Percentiles rank a stretch among this genome's conserved stretches.
Conservation (phyloP, 2,797 vertebrate genomes). For the Artibeus lituratus region DNA sequence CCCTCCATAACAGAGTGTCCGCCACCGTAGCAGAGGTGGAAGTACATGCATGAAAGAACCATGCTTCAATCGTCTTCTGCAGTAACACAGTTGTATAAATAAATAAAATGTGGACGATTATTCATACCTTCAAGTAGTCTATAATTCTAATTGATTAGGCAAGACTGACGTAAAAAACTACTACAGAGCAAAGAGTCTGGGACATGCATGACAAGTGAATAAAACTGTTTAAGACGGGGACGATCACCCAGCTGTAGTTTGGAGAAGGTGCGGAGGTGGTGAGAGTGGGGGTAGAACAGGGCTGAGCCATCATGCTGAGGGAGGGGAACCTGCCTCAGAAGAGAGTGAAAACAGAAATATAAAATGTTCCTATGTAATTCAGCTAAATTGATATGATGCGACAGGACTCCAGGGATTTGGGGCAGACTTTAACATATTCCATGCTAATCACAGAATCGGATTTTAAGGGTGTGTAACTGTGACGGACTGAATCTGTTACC, state of each 20-base stretch:
- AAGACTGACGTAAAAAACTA: not conserved
- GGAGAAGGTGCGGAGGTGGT: not conserved
- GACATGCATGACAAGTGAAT: not conserved
- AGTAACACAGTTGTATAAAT: not conserved
- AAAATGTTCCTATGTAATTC: not conserved
- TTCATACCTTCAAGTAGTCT: not conserved
- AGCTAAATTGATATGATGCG: not conserved
- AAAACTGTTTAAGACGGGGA: not conserved
- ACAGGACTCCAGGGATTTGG: not conserved
- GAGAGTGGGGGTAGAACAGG: too few relatives aligned
- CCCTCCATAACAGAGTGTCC: not conserved
- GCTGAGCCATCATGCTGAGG: accelerated
- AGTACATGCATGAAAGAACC: not conserved
- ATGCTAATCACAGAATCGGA: not conserved
- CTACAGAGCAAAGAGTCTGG: not conserved
- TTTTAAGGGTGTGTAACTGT: not conserved
- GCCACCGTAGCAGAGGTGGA: not conserved
- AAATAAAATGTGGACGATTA: not conserved
- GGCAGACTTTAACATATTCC: not conserved
- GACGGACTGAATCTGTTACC: not conserved
- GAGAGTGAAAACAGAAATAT: not conserved
- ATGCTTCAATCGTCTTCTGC: not conserved
- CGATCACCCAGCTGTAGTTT: accelerated
- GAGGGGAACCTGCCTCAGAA: not conserved
- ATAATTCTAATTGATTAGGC: not conserved